phyloP scores from a whole-genome alignment of 2,797 vertebrate species.

The Neostethus bicornis region DNA sequence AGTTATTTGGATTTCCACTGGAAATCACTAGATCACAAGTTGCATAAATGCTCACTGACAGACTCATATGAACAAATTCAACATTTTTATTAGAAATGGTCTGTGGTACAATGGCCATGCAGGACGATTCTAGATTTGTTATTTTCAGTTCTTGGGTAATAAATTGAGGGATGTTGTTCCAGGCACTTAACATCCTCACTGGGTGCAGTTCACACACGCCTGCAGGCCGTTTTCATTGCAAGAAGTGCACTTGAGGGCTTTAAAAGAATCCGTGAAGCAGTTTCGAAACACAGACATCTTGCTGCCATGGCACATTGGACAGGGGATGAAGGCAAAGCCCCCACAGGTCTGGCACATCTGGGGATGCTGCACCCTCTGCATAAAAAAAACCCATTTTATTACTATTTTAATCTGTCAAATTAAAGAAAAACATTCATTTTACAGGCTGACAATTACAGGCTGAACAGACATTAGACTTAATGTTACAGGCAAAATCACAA shows the following conservation, averaged over 20 bases:
- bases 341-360: conserved; percentile 91
- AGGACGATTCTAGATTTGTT: conserved; percentile 35
- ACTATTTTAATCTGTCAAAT: background rate
- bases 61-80: conserved; percentile 8
- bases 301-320: conserved; percentile 98
- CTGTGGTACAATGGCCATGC: conserved; percentile 65
- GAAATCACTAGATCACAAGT: background rate
- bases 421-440: background rate
- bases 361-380: conserved; percentile 92
- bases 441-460: no score
- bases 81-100: conserved; percentile 69
- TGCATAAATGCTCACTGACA: background rate
- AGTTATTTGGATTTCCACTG: background rate
- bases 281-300: conserved; percentile 99
- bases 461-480: no score
- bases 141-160: conserved; percentile 31
- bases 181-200: conserved; percentile 76
- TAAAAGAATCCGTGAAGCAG: conserved; percentile 98
- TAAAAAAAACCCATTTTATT: background rate
- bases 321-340: conserved; percentile 94
- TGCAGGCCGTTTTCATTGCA: conserved; percentile 98
- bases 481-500: no score
- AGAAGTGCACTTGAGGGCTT: conserved; percentile 96
- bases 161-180: conserved; percentile 28
- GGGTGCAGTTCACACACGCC: conserved; percentile 88